Evolutionary conservation across 2,888 invertebrate genomes (phyloP).

Genomic region (Athalia circularis): DNA sequence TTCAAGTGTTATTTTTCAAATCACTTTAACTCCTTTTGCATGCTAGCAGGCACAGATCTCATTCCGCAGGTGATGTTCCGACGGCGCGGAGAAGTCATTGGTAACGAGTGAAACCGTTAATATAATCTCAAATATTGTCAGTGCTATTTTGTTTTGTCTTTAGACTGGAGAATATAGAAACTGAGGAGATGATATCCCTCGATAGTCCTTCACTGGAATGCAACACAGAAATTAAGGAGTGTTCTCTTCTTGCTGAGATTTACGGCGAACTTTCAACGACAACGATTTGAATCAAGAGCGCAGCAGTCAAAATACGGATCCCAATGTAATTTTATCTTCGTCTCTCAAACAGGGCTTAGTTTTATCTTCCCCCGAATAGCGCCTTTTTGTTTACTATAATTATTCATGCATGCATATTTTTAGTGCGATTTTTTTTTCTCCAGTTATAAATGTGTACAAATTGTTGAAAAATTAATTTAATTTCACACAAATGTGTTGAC

Average conservation of each 20-base stretch:
- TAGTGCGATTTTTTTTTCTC: not conserved
- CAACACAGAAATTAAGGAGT: constrained; percentile 56
- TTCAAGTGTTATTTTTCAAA: constrained; percentile 9
- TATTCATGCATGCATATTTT: not conserved
- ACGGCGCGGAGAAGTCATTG: constrained; percentile 64
- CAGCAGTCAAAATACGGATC: not conserved
- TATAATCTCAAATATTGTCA: constrained; percentile 21
- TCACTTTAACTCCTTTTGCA: constrained; percentile 61
- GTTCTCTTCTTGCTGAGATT: constrained; percentile 67
- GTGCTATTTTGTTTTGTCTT: constrained; percentile 46
- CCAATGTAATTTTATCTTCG: not conserved
- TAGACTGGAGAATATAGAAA: constrained; percentile 64
- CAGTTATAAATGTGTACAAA: not conserved
- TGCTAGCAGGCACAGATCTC: constrained; percentile 67
- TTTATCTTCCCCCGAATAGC: not conserved
- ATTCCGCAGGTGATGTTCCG: constrained; percentile 62
- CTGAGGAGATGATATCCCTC: constrained; percentile 64
- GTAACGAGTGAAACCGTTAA: constrained; percentile 47
- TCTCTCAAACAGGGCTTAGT: not conserved
- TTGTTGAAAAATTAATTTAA: no score
- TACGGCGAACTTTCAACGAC: constrained; percentile 71
- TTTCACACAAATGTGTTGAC: no score
- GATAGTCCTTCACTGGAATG: constrained; percentile 64
- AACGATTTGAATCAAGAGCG: constrained; percentile 61
- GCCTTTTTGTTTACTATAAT: not conserved